Conservation (phyloP, 2,888 invertebrate genomes). For the Lamellibrachia satsuma region DNA sequence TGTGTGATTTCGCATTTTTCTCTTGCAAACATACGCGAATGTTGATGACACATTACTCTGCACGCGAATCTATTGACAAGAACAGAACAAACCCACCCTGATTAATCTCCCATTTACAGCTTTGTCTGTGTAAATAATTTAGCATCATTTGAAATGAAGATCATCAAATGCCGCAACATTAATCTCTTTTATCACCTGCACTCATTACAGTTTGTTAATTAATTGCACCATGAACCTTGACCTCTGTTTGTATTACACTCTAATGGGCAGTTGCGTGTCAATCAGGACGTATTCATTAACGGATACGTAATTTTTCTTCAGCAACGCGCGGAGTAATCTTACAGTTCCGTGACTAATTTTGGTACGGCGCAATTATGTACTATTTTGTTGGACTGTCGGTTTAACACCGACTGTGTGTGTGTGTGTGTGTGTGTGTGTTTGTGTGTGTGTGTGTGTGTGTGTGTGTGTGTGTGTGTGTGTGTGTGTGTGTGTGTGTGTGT, state of each 20-base stretch:
- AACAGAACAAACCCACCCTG: not conserved
- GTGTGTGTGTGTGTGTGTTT: not conserved
- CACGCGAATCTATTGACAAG: not conserved
- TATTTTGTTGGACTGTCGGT: not conserved
- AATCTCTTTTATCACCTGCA: not conserved
- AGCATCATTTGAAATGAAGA: conserved; percentile 3
- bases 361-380: not conserved
- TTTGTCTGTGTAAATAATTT: not conserved
- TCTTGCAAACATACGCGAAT: not conserved
- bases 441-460: no score
- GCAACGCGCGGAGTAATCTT: not conserved
- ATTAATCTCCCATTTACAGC: not conserved
- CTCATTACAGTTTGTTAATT: not conserved
- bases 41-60: not conserved
- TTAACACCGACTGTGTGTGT: not conserved
- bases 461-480: no score
- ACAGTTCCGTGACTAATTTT: not conserved
- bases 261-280: not conserved
- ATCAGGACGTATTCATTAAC: not conserved
- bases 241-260: not conserved
- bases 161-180: not conserved
- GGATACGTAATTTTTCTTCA: not conserved
- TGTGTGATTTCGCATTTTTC: not conserved
- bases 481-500: no score
- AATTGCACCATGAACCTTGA: not conserved